These are phyloP conservation scores for Magallana angulata DNA, from an alignment of 1,140 invertebrate species.

Conservation along the genomic window DNA sequence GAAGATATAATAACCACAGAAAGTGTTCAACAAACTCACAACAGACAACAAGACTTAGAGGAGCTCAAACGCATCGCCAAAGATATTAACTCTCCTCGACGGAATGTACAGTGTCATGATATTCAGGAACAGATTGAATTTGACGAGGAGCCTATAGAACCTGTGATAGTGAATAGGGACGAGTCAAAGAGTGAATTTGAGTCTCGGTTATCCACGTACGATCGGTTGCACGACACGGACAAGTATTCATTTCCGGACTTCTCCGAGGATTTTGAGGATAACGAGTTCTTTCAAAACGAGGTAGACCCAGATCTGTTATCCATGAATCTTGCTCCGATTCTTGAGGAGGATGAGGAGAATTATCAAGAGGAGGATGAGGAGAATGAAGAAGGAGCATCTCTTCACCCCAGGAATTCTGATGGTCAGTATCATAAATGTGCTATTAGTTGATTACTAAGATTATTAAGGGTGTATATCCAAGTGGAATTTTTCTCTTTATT, in stretches of 20 bases:
- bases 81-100: slow-evolving; percentile 60
- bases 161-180: slow-evolving; percentile 56
- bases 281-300: slow-evolving; percentile 69
- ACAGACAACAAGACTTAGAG: slow-evolving; percentile 65
- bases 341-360: slow-evolving; percentile 74
- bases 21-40: slow-evolving; percentile 41
- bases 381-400: slow-evolving; percentile 54
- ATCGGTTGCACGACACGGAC: slow-evolving; percentile 63
- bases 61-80: slow-evolving; percentile 68
- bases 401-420: background rate
- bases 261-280: slow-evolving; percentile 66
- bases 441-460: background rate
- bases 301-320: slow-evolving; percentile 74
- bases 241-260: slow-evolving; percentile 67
- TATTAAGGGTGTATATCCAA: too few species aligned
- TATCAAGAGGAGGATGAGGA: slow-evolving; percentile 65
- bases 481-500: too few species aligned
- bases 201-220: slow-evolving; percentile 62
- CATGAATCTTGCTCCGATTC: slow-evolving; percentile 76
- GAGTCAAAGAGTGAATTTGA: slow-evolving; percentile 66
- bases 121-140: slow-evolving; percentile 60
- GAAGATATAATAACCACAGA: slow-evolving; percentile 23
- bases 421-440: background rate
- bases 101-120: slow-evolving; percentile 57
- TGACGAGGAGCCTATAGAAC: slow-evolving; percentile 62